Evolutionary conservation across 2,113 vertebrate species (phyloP), one percentile per base, ranked within the genome.

Genomic region (Eira barbara): DNA sequence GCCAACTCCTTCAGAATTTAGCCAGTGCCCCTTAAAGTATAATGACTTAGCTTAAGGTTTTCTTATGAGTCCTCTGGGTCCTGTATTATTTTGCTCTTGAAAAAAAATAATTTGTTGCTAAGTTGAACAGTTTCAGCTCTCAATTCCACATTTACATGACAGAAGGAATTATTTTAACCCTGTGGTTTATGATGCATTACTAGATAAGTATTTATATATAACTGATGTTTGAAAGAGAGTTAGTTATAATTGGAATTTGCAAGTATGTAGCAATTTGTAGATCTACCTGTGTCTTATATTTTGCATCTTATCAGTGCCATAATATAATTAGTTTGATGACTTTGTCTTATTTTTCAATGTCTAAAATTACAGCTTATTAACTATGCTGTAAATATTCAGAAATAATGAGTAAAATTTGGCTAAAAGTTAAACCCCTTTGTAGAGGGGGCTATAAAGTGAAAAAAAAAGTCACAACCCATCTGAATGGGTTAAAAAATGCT

Each of bases 241-340:
- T 59, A 76, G 31, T 85, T 59, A 55, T 31, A 42, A 88, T 47
- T 55, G 52, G 57, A 87, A 83, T 61, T 83, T 31, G 9, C 83
- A 94, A 55, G 42, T 90, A 6, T 57, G 21, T 87, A 78, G 69
- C n/a, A 39, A 18, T 89, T 88, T 95, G 73, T 76, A 65, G 65
- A 82, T 98, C 98, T 98, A 93, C 97, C 97, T 98, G 97, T 97
- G 67, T 81, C 34, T 0, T 71, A 27, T 45, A 13, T 97, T 67
- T 76, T 91, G 73, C 86, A 47, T 86, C 83, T 18, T 69, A 29
- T 21, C 93, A 61, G 10, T 89, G 97, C 91, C 97, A 94, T 97
- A 89, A 94, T 80, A 79, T 55, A 94, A 93, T 71, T 67, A 73
- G 52, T 86, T 78, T 93, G 29, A 67, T 31, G n/a, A 52, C 10